These are phyloP conservation scores for Empis stercorea DNA, from an alignment of 2,888 invertebrate species.

Conservation along the genomic window DNA sequence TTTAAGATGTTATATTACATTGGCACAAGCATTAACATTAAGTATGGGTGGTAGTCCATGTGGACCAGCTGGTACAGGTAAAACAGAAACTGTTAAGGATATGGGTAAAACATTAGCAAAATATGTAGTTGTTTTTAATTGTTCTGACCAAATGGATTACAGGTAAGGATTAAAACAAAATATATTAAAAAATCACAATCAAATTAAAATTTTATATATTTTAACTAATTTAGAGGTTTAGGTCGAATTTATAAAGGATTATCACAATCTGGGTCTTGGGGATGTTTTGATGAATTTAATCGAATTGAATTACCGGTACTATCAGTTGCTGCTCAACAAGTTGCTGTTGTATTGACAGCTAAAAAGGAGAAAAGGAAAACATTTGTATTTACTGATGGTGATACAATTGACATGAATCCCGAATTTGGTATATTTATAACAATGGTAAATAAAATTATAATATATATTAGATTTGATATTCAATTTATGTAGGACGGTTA, in stretches of 20 bases:
- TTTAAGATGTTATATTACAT: conserved; percentile 84
- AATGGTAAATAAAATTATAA: conserved; percentile 51
- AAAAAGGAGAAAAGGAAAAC: conserved; percentile 87
- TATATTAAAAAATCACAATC: no score
- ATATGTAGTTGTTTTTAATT: conserved; percentile 94
- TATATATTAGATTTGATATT: no score
- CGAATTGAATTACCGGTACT: conserved; percentile 86
- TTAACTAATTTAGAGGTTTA: conserved; percentile 50
- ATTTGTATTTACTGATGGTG: conserved; percentile 91
- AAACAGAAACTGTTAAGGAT: conserved; percentile 95
- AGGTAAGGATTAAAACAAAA: conserved; percentile 34
- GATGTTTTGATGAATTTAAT: conserved; percentile 97
- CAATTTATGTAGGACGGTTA: no score
- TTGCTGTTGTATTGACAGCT: conserved; percentile 81
- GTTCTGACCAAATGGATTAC: conserved; percentile 98
- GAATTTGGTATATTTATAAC: conserved; percentile 97
- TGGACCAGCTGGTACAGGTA: conserved; percentile 96
- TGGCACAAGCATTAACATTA: conserved; percentile 90
- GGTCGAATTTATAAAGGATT: conserved; percentile 93
- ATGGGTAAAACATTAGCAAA: conserved; percentile 97
- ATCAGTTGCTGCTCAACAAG: conserved; percentile 93
- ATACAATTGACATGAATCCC: conserved; percentile 79
- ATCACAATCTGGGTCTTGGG: conserved; percentile 94
- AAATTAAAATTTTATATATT: no score
- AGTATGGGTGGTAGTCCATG: conserved; percentile 95